Conservation (phyloP, 2,797 vertebrate species). For the Arctocebus calabarensis region DNA sequence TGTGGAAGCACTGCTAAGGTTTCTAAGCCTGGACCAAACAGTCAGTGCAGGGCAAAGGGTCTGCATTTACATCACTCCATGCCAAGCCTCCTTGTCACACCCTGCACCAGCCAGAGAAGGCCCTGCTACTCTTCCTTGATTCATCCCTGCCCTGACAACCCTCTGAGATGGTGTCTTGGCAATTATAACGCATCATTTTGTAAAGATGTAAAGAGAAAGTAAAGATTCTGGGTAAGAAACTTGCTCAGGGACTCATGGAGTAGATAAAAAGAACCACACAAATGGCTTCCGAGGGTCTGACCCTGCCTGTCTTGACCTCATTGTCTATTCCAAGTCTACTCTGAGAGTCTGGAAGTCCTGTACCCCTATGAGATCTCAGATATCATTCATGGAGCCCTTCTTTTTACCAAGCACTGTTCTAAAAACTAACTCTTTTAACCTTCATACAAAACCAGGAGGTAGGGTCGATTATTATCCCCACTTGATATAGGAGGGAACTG, state of each 20-base stretch:
- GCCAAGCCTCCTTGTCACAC: background rate
- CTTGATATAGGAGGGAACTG: background rate
- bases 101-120: background rate
- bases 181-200: background rate
- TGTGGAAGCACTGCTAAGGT: conserved; percentile 65
- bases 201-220: conserved; percentile 32
- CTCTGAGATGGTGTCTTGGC: background rate
- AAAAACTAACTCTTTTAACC: background rate
- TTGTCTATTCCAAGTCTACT: background rate
- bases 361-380: background rate
- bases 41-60: conserved; percentile 37
- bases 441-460: background rate
- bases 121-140: background rate
- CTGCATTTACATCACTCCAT: background rate
- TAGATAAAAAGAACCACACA: background rate
- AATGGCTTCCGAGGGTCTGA: background rate
- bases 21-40: background rate
- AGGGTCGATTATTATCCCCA: background rate
- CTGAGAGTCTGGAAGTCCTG: background rate
- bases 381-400: background rate
- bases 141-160: background rate
- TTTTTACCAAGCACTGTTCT: background rate
- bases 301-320: background rate
- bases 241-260: background rate
- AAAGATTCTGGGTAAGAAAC: conserved; percentile 23